phyloP scores from a whole-genome alignment of 2,113 vertebrate species.

The Sinocyclocheilus grahami region DNA sequence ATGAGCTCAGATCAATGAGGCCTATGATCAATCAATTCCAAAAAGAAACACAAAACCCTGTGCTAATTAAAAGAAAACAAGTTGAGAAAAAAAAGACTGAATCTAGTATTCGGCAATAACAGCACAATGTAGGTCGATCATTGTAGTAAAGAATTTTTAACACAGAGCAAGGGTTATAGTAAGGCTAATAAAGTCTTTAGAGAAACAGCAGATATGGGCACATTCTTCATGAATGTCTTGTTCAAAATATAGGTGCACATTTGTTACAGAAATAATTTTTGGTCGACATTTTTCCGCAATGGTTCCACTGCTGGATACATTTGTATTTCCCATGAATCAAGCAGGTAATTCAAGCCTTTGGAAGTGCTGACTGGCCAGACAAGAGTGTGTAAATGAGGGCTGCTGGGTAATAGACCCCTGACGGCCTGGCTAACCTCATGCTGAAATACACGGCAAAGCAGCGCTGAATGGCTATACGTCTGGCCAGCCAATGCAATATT shows the following conservation, averaged over 20 bases:
- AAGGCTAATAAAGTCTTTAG: not conserved
- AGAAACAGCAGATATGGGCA: not conserved
- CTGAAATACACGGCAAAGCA: constrained; percentile 6
- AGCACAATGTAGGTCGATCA: no score
- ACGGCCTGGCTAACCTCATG: not conserved
- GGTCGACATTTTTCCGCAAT: not conserved
- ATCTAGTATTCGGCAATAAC: not conserved
- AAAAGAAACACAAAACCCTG: not conserved
- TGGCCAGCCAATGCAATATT: not conserved
- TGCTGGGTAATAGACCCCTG: constrained; percentile 2
- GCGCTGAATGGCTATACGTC: not conserved
- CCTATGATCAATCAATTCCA: not conserved
- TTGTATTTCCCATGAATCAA: constrained; percentile 22
- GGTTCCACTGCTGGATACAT: not conserved
- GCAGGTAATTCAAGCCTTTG: not conserved
- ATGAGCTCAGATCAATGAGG: not conserved
- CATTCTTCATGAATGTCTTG: not conserved
- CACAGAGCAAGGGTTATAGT: no score
- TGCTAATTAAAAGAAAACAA: not conserved
- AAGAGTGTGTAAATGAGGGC: not conserved
- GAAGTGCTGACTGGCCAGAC: not conserved
- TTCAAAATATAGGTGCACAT: not conserved
- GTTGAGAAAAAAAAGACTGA: not conserved
- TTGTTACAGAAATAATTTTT: not conserved
- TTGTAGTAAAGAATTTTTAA: no score